phyloP scores from a whole-genome alignment of 2,888 invertebrate genomes.

The Drosophila lutescens region DNA sequence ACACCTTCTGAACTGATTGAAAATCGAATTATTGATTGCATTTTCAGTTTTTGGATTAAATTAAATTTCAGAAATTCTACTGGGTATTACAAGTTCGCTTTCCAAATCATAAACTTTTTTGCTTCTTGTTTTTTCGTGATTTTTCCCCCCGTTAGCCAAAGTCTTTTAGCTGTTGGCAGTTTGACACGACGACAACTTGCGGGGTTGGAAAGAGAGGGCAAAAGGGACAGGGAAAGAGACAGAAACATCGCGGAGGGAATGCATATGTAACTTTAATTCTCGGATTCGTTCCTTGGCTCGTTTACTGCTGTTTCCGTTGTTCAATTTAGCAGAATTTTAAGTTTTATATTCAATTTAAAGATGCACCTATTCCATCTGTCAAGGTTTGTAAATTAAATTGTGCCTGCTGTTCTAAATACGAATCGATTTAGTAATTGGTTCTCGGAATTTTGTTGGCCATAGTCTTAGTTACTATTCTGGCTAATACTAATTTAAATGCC shows the following conservation, averaged over 20 bases:
- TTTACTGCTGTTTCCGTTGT: conserved; percentile 28
- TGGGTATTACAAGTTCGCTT: not conserved
- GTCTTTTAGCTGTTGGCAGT: conserved; percentile 51
- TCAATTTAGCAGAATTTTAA: conserved; percentile 49
- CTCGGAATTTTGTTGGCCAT: conserved; percentile 1
- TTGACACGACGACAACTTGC: conserved; percentile 41
- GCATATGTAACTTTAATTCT: conserved; percentile 37
- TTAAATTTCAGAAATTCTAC: not conserved
- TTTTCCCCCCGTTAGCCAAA: conserved; percentile 28
- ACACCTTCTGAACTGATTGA: too few species aligned
- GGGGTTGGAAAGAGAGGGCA: not conserved
- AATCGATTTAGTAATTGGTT: conserved; percentile 5
- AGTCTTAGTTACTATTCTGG: not conserved
- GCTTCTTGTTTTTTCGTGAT: not conserved
- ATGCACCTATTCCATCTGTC: not conserved
- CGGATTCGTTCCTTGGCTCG: conserved; percentile 23
- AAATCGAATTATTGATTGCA: too few species aligned
- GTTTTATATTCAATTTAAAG: conserved; percentile 49
- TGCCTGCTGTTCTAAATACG: conserved; percentile 1
- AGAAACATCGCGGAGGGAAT: not conserved
- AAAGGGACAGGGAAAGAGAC: not conserved
- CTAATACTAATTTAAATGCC: not conserved
- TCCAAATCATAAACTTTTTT: not conserved
- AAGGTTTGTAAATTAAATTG: conserved; percentile 9
- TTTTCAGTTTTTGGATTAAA: not conserved